These are phyloP conservation scores for Pelagia noctiluca DNA, from an alignment of 30 jellyfish, hydroid and myxozoan species.

Conservation along the genomic window DNA sequence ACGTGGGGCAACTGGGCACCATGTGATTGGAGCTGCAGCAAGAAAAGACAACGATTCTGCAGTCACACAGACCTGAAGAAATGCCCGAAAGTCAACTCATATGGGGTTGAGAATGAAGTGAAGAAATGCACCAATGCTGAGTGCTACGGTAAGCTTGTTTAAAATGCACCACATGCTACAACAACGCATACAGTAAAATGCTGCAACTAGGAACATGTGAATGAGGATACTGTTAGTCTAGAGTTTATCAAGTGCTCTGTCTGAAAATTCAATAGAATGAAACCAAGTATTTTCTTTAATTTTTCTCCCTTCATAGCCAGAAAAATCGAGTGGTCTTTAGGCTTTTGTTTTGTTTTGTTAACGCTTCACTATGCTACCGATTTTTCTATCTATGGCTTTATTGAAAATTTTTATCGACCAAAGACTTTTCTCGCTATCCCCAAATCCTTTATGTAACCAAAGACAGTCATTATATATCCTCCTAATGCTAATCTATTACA, in stretches of 20 bases:
- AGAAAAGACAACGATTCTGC: constrained; percentile 74
- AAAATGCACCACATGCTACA: not conserved
- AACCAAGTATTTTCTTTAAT: too few relatives aligned
- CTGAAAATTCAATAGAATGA: too few relatives aligned
- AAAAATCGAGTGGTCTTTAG: too few relatives aligned
- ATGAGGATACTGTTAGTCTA: not conserved
- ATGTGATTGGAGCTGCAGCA: constrained; percentile 43
- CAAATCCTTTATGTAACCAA: too few relatives aligned
- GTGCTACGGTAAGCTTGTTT: constrained; percentile 47
- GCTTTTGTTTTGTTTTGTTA: too few relatives aligned
- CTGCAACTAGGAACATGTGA: not conserved
- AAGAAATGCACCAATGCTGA: constrained; percentile 44
- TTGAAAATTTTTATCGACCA: too few relatives aligned
- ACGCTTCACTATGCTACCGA: too few relatives aligned
- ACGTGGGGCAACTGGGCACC: constrained; percentile 74
- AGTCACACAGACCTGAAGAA: constrained; percentile 35
- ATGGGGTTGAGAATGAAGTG: constrained; percentile 46
- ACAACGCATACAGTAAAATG: not conserved
- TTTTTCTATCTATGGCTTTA: too few relatives aligned
- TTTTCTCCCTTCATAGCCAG: too few relatives aligned
- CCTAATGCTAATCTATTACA: not conserved
- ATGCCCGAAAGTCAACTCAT: constrained; percentile 47
- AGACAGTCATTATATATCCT: not conserved
- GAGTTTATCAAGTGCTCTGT: too few relatives aligned
- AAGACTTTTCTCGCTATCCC: too few relatives aligned